These are phyloP conservation scores for Onychomys torridus DNA, from an alignment of 2,797 vertebrate species.

Conservation along the genomic window DNA sequence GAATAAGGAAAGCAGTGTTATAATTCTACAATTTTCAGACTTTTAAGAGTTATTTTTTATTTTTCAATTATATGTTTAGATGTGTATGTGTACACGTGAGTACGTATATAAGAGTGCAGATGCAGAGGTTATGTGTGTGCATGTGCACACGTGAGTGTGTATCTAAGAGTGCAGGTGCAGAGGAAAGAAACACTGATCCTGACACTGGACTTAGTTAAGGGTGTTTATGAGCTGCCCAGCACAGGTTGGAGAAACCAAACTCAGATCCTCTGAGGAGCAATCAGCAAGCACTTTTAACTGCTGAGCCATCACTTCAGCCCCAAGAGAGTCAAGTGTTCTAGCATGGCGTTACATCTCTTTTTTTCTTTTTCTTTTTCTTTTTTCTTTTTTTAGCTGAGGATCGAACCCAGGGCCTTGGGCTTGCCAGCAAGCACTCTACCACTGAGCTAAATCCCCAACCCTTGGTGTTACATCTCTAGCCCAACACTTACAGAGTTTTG, in stretches of 20 bases:
- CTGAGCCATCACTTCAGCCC: background rate
- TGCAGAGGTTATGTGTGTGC: too few species aligned
- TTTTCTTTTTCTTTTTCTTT: too few species aligned
- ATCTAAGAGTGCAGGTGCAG: too few species aligned
- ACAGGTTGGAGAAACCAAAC: background rate
- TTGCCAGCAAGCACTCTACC: too few species aligned
- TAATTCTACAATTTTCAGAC: background rate
- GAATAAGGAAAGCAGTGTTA: background rate
- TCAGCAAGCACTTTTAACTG: background rate
- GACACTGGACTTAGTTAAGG: background rate
- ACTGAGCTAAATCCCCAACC: too few species aligned
- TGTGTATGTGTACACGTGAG: background rate
- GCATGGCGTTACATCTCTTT: background rate
- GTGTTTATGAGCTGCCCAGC: background rate
- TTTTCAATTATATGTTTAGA: background rate
- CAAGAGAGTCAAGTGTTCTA: background rate
- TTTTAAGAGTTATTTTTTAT: background rate
- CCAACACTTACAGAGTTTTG: background rate
- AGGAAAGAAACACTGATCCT: background rate
- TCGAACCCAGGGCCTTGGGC: too few species aligned
- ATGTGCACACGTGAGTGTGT: too few species aligned
- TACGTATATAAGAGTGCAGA: background rate
- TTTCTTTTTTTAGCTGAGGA: too few species aligned
- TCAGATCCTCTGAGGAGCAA: background rate
- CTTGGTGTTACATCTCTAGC: background rate